phyloP scores from a whole-genome alignment of 2,113 vertebrate genomes.

The Sakesphorus luctuosus region DNA sequence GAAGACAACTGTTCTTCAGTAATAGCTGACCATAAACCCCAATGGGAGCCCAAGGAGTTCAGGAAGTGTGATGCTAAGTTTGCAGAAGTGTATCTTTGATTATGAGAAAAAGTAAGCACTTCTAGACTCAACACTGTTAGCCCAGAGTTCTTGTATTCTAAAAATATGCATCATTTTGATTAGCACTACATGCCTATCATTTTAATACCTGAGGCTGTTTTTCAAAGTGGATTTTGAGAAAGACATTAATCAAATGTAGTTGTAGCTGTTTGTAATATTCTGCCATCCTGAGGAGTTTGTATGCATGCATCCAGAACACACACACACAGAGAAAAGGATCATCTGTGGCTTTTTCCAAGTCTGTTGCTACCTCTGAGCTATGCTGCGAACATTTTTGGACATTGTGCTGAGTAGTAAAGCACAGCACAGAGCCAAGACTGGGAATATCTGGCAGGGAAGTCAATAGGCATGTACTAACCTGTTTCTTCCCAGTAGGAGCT shows the following conservation, averaged over 20 bases:
- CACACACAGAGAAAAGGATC: not conserved
- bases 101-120: not conserved
- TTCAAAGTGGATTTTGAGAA: slow-evolving; percentile 1
- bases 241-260: slow-evolving; percentile 13
- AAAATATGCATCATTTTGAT: slow-evolving; percentile 11
- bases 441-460: slow-evolving; percentile 35
- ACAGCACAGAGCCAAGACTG: not conserved
- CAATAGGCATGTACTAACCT: slow-evolving; percentile 51
- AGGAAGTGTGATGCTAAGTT: not conserved
- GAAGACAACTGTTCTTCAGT: not conserved
- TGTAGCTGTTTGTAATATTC: not conserved
- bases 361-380: not conserved
- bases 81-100: not conserved
- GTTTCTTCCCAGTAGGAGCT: slow-evolving; percentile 58
- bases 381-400: not conserved
- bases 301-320: not conserved
- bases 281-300: not conserved
- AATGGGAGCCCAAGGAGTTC: rapidly evolving
- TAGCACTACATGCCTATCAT: not conserved
- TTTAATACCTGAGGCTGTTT: not conserved
- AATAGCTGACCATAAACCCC: not conserved
- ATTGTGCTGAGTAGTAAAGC: not conserved
- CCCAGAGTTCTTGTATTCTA: not conserved
- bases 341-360: not conserved
- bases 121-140: not conserved